Evolutionary conservation across 23 tunicate genomes (phyloP).

Genomic region (Phallusia fumigata): DNA sequence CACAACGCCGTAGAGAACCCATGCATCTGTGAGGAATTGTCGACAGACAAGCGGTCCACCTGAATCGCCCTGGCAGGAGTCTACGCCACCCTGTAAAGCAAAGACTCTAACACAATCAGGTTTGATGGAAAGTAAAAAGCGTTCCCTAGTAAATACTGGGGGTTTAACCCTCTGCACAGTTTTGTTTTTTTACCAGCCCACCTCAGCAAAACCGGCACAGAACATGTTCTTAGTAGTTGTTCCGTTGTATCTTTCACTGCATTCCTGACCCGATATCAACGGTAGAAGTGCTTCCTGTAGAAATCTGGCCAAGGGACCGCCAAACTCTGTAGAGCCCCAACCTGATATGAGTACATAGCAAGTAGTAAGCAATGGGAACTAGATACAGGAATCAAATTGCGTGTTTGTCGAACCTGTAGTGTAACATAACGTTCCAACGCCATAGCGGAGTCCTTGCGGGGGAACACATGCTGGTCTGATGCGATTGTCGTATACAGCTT

Average conservation of each 20-base stretch:
- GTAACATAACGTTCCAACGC: background rate
- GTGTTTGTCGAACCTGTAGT: background rate
- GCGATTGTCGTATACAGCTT: background rate
- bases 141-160: too few relatives aligned
- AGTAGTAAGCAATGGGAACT: too few relatives aligned
- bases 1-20: background rate
- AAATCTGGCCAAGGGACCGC: background rate
- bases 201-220: slow-evolving; percentile 3
- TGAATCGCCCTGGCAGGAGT: background rate
- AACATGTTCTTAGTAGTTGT: background rate
- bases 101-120: too few relatives aligned
- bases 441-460: background rate
- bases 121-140: too few relatives aligned
- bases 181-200: background rate
- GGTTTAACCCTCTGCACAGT: background rate
- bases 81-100: background rate
- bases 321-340: background rate
- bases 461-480: slow-evolving; percentile 1
- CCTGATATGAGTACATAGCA: background rate
- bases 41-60: slow-evolving; percentile 1
- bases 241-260: slow-evolving; percentile 5
- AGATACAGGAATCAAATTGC: too few relatives aligned
- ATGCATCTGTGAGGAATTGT: background rate
- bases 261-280: background rate
- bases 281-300: slow-evolving; percentile 1